Percentiles rank a stretch among this genome's conserved stretches.
phyloP scores from a whole-genome alignment of 2,113 vertebrate genomes.

The Uropsilus gracilis region DNA sequence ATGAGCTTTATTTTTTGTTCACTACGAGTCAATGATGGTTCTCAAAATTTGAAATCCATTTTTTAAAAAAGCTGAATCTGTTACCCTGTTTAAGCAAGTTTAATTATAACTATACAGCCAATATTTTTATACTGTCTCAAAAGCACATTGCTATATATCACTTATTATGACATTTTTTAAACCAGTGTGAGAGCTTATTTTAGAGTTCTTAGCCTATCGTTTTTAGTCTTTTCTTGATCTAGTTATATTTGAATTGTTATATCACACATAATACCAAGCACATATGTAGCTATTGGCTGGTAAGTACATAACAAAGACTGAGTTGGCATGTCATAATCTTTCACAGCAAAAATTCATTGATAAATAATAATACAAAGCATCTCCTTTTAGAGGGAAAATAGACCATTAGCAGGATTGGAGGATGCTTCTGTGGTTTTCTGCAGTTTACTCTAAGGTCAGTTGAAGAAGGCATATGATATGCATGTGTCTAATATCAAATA shows the following conservation, averaged over 20 bases:
- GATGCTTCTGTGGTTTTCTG: not conserved
- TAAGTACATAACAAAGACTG: not conserved
- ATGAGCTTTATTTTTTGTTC: not conserved
- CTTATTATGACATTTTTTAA: not conserved
- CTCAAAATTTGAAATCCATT: not conserved
- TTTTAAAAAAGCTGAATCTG: too few species aligned
- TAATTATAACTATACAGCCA: not conserved
- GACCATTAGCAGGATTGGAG: not conserved
- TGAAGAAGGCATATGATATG: not conserved
- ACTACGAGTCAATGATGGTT: not conserved
- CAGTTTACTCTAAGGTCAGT: not conserved
- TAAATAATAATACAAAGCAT: not conserved
- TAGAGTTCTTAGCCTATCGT: not conserved
- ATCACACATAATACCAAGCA: not conserved
- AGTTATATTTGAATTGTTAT: not conserved
- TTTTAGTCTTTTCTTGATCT: not conserved
- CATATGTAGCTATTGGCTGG: not conserved
- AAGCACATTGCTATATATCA: not conserved
- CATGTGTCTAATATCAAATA: not conserved
- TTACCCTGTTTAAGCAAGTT: too few species aligned
- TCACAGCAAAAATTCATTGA: not conserved
- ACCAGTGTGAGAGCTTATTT: not conserved
- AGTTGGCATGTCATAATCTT: not conserved
- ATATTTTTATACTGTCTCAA: conserved; percentile 24
- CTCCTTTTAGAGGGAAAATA: not conserved